These are phyloP conservation scores for Drosophila basisetae DNA, from an alignment of 2,888 invertebrate species.

Conservation along the genomic window DNA sequence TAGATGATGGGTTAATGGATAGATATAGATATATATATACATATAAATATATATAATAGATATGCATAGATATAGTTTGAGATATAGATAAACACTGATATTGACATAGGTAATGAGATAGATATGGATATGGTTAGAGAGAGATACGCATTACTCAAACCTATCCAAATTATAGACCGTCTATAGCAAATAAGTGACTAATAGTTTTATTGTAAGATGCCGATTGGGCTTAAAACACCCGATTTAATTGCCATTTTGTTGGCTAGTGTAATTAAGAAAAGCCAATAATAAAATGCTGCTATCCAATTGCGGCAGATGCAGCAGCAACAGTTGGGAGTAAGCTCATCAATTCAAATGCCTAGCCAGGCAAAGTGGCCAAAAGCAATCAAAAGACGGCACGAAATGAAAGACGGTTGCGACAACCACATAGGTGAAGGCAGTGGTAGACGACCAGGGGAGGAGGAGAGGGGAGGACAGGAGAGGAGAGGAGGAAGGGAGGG, in stretches of 20 bases:
- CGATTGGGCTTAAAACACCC: not conserved
- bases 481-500: not conserved
- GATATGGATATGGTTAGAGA: not conserved
- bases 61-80: not conserved
- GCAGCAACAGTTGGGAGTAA: conserved; percentile 1
- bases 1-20: not conserved
- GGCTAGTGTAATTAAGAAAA: conserved; percentile 48
- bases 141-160: too few relatives aligned
- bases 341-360: conserved; percentile 41
- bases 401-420: conserved; percentile 38
- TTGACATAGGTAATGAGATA: not conserved
- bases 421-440: conserved; percentile 6
- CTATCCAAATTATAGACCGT: too few relatives aligned
- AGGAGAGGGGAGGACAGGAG: not conserved
- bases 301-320: conserved; percentile 6
- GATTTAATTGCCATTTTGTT: not conserved
- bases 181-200: not conserved
- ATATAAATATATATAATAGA: fast-evolving
- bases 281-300: conserved; percentile 30
- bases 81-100: not conserved
- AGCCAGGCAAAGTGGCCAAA: conserved; percentile 39
- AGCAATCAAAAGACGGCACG: conserved; percentile 61
- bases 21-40: not conserved
- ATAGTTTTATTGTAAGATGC: not conserved
- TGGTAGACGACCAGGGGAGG: not conserved